Percentiles rank a stretch among this genome's conserved stretches.
These are phyloP conservation scores for Calameuta filiformis DNA, from an alignment of 2,888 invertebrate genomes.

Conservation along the genomic window DNA sequence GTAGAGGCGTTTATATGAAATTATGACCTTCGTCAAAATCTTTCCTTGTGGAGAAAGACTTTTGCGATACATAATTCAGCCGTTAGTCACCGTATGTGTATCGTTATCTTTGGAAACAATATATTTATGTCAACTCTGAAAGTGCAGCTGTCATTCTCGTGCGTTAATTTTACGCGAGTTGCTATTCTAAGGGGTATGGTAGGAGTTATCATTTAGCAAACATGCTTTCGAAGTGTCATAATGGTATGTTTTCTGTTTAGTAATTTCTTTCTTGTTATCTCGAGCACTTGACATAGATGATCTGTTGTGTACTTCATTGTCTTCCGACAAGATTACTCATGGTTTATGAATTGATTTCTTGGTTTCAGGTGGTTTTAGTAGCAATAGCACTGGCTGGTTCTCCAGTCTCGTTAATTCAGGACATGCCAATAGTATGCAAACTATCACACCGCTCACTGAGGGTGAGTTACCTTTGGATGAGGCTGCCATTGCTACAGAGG, in stretches of 20 bases:
- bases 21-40: background rate
- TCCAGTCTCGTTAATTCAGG: conserved; percentile 44
- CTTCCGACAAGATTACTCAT: background rate
- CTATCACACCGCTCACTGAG: conserved; percentile 36
- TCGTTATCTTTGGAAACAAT: background rate
- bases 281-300: background rate
- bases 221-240: background rate
- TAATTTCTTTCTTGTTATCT: background rate
- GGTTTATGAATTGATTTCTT: background rate
- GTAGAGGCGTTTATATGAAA: background rate
- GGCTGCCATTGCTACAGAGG: conserved; percentile 65
- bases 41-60: background rate
- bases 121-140: background rate
- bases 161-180: background rate
- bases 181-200: background rate
- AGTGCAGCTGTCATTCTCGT: background rate
- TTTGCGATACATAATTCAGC: background rate
- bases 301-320: background rate
- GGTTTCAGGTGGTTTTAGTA: conserved; percentile 32
- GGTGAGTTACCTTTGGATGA: conserved; percentile 47
- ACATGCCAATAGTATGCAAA: conserved; percentile 47
- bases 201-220: background rate
- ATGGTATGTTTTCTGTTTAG: background rate
- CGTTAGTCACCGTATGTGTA: background rate
- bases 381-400: conserved; percentile 37